Evolutionary conservation across 2,888 invertebrate species (phyloP).

Genomic region (Meghimatium bilineatum): DNA sequence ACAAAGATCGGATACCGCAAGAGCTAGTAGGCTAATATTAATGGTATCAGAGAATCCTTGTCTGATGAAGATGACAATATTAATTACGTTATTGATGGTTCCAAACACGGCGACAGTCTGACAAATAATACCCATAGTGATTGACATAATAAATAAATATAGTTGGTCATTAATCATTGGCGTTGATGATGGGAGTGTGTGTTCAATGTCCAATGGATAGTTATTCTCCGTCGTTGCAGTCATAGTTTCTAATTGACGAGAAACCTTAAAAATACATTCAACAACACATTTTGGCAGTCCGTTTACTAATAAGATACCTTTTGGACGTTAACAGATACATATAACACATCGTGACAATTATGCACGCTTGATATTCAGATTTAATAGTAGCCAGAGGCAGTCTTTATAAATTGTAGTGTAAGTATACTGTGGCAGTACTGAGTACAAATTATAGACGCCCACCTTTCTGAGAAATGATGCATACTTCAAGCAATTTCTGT

Average conservation of each 20-base stretch:
- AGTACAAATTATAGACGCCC: too few species aligned
- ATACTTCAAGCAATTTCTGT: too few species aligned
- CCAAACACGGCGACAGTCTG: slow-evolving; percentile 16
- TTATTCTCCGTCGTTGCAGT: neutral
- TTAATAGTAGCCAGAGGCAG: too few species aligned
- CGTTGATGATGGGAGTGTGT: neutral
- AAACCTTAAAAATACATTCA: too few species aligned
- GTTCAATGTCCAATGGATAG: neutral
- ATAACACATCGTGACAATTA: too few species aligned
- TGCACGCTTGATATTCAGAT: too few species aligned
- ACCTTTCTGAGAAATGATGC: too few species aligned
- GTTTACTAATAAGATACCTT: too few species aligned
- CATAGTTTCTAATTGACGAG: neutral
- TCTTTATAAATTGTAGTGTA: too few species aligned
- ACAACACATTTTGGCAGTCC: too few species aligned
- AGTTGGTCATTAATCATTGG: neutral
- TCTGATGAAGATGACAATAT: neutral
- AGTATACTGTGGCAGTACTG: too few species aligned
- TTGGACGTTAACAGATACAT: too few species aligned
- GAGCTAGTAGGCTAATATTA: slow-evolving; percentile 13
- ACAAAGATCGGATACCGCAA: slow-evolving; percentile 10
- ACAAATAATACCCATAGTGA: slow-evolving; percentile 10
- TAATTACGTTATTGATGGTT: neutral
- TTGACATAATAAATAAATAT: slow-evolving; percentile 11
- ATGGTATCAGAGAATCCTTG: slow-evolving; percentile 25